Evolutionary conservation across 2,113 vertebrate species (phyloP).

Genomic region (Cygnus atratus): DNA sequence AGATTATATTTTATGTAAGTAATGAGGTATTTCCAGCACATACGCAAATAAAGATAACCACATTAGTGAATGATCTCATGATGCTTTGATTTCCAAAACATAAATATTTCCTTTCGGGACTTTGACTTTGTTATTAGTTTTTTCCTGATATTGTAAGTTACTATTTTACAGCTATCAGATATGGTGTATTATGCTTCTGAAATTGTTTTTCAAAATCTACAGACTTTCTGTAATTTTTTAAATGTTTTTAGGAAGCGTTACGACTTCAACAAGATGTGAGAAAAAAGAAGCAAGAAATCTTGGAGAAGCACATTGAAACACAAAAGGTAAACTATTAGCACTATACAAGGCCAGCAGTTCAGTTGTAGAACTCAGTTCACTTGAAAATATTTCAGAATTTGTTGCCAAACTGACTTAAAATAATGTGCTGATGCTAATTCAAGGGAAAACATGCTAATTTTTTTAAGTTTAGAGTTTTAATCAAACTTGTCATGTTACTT

Average conservation of each 20-base stretch:
- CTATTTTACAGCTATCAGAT: neutral
- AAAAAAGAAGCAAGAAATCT: constrained; percentile 97
- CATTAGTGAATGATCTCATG: neutral
- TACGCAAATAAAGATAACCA: neutral
- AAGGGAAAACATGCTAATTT: no score
- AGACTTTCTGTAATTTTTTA: constrained; percentile 26
- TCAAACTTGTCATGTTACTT: neutral
- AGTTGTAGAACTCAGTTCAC: neutral
- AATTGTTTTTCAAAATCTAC: constrained; percentile 22
- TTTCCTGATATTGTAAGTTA: neutral
- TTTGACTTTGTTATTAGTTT: neutral
- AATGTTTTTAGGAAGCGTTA: constrained; percentile 85
- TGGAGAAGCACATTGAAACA: constrained; percentile 98
- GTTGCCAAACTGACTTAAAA: neutral
- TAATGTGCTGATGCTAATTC: neutral
- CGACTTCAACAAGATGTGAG: constrained; percentile 94
- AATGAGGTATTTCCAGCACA: neutral
- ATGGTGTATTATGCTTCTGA: neutral
- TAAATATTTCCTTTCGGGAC: neutral
- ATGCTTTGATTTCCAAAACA: neutral
- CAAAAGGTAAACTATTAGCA: constrained; percentile 86
- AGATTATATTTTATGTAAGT: neutral
- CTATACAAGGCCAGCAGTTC: neutral
- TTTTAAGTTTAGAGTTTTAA: neutral
- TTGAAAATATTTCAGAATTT: neutral